Base-by-base conservation (phyloP, 2,797 vertebrate genomes). In the Helarctos malayanus region DNA sequence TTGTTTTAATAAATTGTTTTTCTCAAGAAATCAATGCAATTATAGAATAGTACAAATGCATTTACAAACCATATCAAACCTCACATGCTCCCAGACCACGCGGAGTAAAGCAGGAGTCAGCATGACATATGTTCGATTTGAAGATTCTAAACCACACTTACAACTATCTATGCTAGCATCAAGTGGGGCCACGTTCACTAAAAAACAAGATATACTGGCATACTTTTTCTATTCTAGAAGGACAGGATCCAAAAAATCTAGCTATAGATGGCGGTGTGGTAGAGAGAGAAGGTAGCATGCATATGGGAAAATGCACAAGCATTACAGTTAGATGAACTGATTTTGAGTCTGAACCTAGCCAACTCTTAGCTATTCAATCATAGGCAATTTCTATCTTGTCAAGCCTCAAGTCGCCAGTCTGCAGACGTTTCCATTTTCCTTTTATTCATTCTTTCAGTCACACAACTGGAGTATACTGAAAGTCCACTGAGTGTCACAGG, bases 1-100 rank as follows among this genome's bases (percentile, higher is more conserved):
- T 96, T 47, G 0, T 35, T 76, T 92, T 71, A 91, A 35, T 94
- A 82, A 93, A 76, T 71, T 69, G 7, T 23, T 78, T 92, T 91
- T 94, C 52, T 88, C n/a, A 61, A 54, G 52, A 61, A 83, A 47
- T 54, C 52, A 61, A 16, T 78, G 57, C n/a, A 59, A 56, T 82
- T 69, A 27, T 6, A 29, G 49, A 89, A 49, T 49, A 82, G 41
- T 11, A 75, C 9, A 75, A 94, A 82, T 57, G 82, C 35, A 69
- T 63, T 88, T 63, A 76, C 2, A 83, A 88, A 56, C 57, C 32
- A 3, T 54, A 32, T 83, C 29, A 83, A 76, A 23, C 23, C 38
- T 68, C 25, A 47, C 8, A 32, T 56, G 41, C 11, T 69, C 45
- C 54, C 59, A 12, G 32, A 13, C 35, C 61, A 32, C 0, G 0